Base-by-base conservation (phyloP, 1,140 invertebrate species). In the Scaptomyza montana region DNA sequence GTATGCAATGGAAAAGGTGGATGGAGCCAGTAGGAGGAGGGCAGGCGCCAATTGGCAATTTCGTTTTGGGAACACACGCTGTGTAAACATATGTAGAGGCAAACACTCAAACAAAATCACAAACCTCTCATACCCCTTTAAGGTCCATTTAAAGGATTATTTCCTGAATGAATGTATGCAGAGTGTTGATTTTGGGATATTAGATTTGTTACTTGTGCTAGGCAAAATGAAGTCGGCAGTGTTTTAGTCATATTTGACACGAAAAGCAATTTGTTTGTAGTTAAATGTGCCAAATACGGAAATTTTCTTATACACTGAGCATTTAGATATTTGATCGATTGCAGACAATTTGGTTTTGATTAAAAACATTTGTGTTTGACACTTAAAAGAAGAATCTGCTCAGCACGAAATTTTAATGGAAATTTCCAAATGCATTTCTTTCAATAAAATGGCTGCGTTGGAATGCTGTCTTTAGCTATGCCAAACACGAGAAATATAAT, bases 1-100 rank as follows among this genome's bases (percentile, higher is more conserved):
- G 92, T 90, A 67, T 57, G 5, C 47, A 55, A 69, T 25, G 30
- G 50, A 25, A 25, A 25, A 49, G 28, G 47, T 19, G 9, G 19
- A 19, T 2, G 8, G 7, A 6, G 7, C 30, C 5, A 33, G 30
- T 7, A 33, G 30, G 5, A 21, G 43, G 2, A 25, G 28, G 56
- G 12, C 6, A 4, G n/a, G 46, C 13, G 16, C 16, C 39, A 57
- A 28, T 57, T 59, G 13, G 55, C 25, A 59, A 46, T 59, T 59
- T 41, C 41, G 21, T 28, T 46, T 56, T 36, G 33, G 41, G n/a
- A 25, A 50, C 39, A 12, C 36, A 43, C 28, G 50, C 61, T 33
- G 50, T 67, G 33, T 53, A 25, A 51, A 67, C 45, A 43, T 57
- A 13, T 51, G 33, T 41, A 19, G 43, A 16, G 1, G 10, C 25